Conservation (phyloP, 2,113 vertebrate species). For the Apus apus region DNA sequence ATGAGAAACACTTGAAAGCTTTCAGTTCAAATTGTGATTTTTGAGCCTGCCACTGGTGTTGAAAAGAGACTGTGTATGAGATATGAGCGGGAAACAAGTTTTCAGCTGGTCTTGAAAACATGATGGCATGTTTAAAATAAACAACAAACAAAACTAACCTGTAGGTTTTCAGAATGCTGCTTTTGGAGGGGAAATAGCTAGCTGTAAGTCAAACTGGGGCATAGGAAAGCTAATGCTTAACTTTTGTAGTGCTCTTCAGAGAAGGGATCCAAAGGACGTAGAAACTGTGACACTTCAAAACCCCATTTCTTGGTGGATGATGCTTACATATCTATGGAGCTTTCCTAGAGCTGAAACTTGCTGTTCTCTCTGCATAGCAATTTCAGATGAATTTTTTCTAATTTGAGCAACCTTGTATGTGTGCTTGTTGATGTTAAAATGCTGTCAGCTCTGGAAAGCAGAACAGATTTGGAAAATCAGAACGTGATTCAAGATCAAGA, state of each 20-base stretch:
- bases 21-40: background rate
- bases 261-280: background rate
- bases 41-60: background rate
- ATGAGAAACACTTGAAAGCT: background rate
- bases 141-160: background rate
- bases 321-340: background rate
- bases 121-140: background rate
- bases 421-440: conserved; percentile 38
- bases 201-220: background rate
- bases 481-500: conserved; percentile 1
- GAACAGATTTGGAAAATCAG: conserved; percentile 26
- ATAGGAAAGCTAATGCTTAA: background rate
- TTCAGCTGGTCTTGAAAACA: background rate
- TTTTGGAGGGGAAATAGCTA: background rate
- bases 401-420: conserved; percentile 24
- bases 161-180: background rate
- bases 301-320: background rate
- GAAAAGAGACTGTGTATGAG: background rate
- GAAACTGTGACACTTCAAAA: background rate
- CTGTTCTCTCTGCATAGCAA: conserved; percentile 46
- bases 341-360: conserved; percentile 38
- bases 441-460: conserved; percentile 35
- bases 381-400: conserved; percentile 57
- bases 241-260: background rate
- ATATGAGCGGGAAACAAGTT: background rate